Conservation (phyloP, 2,113 vertebrate genomes). For the Cottus gobio region DNA sequence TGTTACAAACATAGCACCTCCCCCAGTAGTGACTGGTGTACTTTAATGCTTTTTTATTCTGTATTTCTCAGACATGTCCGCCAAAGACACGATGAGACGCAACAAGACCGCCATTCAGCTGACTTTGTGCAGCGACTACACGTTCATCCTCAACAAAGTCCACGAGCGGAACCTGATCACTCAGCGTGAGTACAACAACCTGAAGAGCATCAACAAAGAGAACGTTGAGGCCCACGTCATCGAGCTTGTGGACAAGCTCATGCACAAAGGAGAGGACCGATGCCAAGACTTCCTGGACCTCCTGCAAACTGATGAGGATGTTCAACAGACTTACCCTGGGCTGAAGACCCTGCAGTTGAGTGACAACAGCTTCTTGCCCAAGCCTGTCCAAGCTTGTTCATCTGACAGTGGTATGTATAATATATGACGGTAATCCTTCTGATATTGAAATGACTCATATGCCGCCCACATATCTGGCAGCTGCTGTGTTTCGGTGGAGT, state of each 20-base stretch:
- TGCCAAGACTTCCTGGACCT: constrained; percentile 67
- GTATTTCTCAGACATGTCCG: constrained; percentile 57
- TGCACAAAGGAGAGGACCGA: constrained; percentile 63
- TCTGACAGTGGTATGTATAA: background rate
- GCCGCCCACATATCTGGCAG: background rate
- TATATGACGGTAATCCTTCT: background rate
- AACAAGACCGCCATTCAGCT: constrained; percentile 49
- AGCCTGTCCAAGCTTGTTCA: constrained; percentile 8
- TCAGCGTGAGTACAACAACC: constrained; percentile 56
- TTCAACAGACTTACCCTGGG: constrained; percentile 32
- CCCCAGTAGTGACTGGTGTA: background rate
- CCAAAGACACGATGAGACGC: constrained; percentile 11
- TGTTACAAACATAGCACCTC: no score
- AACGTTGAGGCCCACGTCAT: constrained; percentile 11
- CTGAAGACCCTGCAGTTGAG: constrained; percentile 16
- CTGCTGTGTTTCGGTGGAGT: background rate
- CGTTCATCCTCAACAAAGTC: constrained; percentile 59
- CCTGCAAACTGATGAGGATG: constrained; percentile 43
- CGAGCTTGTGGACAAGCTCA: constrained; percentile 73
- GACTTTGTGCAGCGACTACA: constrained; percentile 49
- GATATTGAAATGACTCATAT: background rate
- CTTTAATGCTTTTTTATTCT: background rate
- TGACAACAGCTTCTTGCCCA: accelerated
- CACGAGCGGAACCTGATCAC: constrained; percentile 49
- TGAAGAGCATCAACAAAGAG: constrained; percentile 45